These are phyloP conservation scores for Gymnogyps californianus DNA, from an alignment of 2,113 vertebrate species.

Conservation along the genomic window DNA sequence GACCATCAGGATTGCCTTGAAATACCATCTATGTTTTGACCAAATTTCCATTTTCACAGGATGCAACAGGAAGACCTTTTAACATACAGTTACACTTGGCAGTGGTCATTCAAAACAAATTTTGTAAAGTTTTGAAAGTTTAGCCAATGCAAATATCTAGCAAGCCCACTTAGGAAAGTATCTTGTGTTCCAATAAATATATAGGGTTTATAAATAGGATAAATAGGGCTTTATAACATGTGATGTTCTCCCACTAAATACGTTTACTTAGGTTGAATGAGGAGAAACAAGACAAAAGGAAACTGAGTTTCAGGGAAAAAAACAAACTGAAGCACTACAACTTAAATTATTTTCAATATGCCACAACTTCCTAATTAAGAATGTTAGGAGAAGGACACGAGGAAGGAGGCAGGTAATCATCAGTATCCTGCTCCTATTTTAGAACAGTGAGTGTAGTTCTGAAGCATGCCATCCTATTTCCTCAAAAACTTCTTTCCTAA, in stretches of 20 bases:
- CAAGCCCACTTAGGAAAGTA: neutral
- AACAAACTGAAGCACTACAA: neutral
- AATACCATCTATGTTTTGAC: neutral
- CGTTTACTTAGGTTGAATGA: neutral
- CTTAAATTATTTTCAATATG: neutral
- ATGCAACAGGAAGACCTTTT: neutral
- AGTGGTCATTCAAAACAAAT: neutral
- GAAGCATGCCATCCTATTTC: neutral
- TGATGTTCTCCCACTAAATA: neutral
- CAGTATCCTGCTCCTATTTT: neutral
- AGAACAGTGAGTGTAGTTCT: neutral
- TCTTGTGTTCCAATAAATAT: neutral
- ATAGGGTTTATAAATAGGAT: neutral
- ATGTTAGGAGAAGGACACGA: neutral
- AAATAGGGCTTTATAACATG: neutral
- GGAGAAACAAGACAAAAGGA: neutral
- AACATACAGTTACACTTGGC: neutral
- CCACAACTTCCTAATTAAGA: neutral
- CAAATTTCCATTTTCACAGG: neutral
- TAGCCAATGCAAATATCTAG: neutral
- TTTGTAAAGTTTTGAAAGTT: neutral
- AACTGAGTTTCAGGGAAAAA: neutral
- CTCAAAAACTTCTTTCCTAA: neutral
- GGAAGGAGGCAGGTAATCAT: neutral
- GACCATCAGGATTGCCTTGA: neutral